phyloP scores from a whole-genome alignment of 2,888 invertebrate species.

The Rhyacophila evoluta region DNA sequence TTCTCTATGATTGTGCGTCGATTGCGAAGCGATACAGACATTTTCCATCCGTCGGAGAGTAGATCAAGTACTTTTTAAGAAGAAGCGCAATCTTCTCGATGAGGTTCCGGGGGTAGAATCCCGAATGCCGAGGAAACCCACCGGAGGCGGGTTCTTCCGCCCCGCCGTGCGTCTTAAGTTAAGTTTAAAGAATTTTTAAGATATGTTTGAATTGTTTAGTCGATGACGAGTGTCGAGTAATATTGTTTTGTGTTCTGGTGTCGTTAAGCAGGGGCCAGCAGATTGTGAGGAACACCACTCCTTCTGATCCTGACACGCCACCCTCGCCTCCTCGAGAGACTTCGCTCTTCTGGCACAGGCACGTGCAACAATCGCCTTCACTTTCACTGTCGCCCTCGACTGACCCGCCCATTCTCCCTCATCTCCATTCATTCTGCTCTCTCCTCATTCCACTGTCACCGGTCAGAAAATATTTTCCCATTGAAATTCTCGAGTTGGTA shows the following conservation, averaged over 20 bases:
- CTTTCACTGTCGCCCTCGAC: conserved; percentile 38
- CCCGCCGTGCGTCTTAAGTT: not conserved
- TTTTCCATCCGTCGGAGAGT: conserved; percentile 4
- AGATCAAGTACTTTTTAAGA: conserved; percentile 22
- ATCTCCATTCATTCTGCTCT: conserved; percentile 29
- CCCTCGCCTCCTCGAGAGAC: conserved; percentile 50
- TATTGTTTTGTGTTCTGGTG: conserved; percentile 20
- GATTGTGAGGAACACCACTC: conserved; percentile 47
- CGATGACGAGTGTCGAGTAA: conserved; percentile 22
- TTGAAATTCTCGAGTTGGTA: too few relatives aligned
- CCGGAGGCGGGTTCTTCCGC: not conserved
- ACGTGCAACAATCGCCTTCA: conserved; percentile 42
- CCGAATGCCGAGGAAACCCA: not conserved
- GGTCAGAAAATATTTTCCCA: not conserved
- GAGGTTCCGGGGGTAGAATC: conserved; percentile 8
- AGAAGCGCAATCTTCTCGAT: conserved; percentile 14
- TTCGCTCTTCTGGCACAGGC: conserved; percentile 50
- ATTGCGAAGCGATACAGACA: not conserved
- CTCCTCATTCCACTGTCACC: conserved; percentile 23
- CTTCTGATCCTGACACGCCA: conserved; percentile 48
- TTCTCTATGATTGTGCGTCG: not conserved
- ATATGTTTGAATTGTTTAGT: conserved; percentile 17
- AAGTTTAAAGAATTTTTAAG: conserved; percentile 17
- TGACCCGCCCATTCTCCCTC: conserved; percentile 23
- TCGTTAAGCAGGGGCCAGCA: conserved; percentile 48